phyloP scores from a whole-genome alignment of 1,140 invertebrate species.

The Lithobius niger region DNA sequence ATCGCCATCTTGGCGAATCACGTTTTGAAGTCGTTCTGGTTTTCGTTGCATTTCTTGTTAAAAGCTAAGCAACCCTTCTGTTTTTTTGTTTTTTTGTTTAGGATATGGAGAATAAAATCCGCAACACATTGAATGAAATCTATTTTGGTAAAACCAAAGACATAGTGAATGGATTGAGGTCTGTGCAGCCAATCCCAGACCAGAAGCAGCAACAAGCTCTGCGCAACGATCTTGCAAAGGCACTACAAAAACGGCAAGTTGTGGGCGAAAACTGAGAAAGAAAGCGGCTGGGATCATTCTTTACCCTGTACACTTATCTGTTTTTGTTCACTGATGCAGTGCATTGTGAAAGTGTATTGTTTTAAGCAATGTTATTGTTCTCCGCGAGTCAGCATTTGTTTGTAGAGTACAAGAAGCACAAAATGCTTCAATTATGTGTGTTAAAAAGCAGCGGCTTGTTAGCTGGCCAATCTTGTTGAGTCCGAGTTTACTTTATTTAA shows the following conservation, averaged over 20 bases:
- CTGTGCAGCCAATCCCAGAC: conserved; percentile 68
- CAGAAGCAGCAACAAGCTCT: conserved; percentile 66
- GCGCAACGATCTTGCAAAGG: conserved; percentile 61
- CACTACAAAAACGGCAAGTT: conserved; percentile 6
- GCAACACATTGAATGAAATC: conserved; percentile 95
- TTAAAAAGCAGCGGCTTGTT: too few species aligned
- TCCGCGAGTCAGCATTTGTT: too few species aligned
- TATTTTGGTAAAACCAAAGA: conserved; percentile 99
- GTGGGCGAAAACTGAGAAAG: conserved; percentile 7
- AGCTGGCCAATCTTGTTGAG: too few species aligned
- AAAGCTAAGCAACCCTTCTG: neutral
- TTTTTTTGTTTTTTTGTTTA: conserved; percentile 67
- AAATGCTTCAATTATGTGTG: too few species aligned
- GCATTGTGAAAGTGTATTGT: too few species aligned
- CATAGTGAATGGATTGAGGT: conserved; percentile 93
- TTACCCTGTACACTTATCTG: too few species aligned
- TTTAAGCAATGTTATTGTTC: too few species aligned
- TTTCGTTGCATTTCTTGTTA: conserved; percentile 27
- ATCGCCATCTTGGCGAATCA: neutral
- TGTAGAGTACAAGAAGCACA: too few species aligned
- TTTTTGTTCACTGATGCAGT: too few species aligned
- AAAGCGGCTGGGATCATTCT: too few species aligned
- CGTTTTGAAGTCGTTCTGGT: neutral
- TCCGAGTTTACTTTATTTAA: too few species aligned
- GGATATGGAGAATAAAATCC: conserved; percentile 99